Evolutionary conservation across 2,797 vertebrate species (phyloP), one percentile per base, ranked within the genome.

Genomic region (Neosilurus hyrtlii): DNA sequence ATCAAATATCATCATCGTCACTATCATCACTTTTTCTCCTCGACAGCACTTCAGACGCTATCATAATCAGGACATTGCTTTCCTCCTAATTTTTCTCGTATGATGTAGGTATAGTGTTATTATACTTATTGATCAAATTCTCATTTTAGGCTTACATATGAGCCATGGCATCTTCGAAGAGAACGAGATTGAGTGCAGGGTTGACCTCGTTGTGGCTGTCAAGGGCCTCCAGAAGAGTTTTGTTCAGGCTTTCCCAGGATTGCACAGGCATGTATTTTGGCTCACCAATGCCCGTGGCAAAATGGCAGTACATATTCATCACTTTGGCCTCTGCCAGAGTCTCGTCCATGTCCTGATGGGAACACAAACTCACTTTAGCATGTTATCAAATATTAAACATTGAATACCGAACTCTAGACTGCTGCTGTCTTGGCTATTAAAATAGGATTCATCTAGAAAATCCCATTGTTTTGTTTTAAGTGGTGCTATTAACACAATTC

Each of bases 161-260:
- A 86, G 92, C 91, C 95, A 99, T 95, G 88, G 97, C 97, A 0
- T 99, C 97, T 88, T 99, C 97, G 84, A 99, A 99, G 30, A 99
- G 94, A 24, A 98, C 96, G 84, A 99, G 91, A 91, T 93, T 95
- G 89, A 99, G 95, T 35, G 94, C 95, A 24, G 96, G 91, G 0
- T 96, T 97, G 89, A 97, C 93, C 85, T 98, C 96, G 0, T 98
- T 99, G 95, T 99, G 96, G 82, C 80, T 91, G 62, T 96, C 94
- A 89, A 99, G 92, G 15, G 93, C 95, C 84, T 99, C 96, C 89
- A 92, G 84, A 16, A 99, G 94, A 76, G 91, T 95, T 86, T 95
- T 95, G 81, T 90, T 95, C 84, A 99, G 86, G 82, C 92, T 91
- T 79, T 94, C 93, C 97, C 97, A 99, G 16, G 94, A 95, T 49